Evolutionary conservation across 2,113 vertebrate genomes (phyloP), one percentile per base, ranked within the genome.

Genomic region (Alligator mississippiensis): DNA sequence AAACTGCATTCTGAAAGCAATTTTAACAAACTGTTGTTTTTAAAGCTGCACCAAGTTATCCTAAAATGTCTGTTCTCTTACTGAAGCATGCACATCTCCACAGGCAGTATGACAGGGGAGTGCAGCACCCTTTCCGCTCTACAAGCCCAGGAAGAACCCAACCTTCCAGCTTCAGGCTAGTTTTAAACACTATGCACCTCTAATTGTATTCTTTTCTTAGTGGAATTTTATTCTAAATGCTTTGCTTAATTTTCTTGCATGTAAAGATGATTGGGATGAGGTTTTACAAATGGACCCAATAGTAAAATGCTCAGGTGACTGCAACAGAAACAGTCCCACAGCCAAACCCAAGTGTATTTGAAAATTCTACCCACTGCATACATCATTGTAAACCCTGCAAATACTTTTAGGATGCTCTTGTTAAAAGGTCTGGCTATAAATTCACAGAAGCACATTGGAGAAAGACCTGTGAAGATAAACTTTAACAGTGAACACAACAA

Each of bases 341-440:
- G 3, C 2, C 25, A 6, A 34, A 5, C 19, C 30, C 55, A 47
- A 80, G 18, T 4, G 58, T 0, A 0, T 13, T 84, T 68, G 47
- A 16, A 88, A 79, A 25, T 30, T 13, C 30, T 60, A 22, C n/a
- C 77, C 25, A 38, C 22, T 62, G 77, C 22, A 38, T 47, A 62
- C 11, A 10, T 64, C 21, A 30, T 58, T 17, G 17, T 62, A 34
- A 1, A 79, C 89, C 75, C 68, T 60, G 24, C 62, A 19, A 64
- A 80, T 38, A 38, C 27, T 54, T 24, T 47, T 57, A 84, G 28
- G 58, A 60, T 63, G 64, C 19, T 57, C 16, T 15, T 17, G 15
- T 61, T 58, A 70, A 62, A 75, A 80, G 66, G 57, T 57, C 47
- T 66, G 78, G 75, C 28, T 55, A 22, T 6, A 77, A 77, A 62